Evolutionary conservation across 2,113 vertebrate species (phyloP).

Genomic region (Campylorhamphus procurvoides): DNA sequence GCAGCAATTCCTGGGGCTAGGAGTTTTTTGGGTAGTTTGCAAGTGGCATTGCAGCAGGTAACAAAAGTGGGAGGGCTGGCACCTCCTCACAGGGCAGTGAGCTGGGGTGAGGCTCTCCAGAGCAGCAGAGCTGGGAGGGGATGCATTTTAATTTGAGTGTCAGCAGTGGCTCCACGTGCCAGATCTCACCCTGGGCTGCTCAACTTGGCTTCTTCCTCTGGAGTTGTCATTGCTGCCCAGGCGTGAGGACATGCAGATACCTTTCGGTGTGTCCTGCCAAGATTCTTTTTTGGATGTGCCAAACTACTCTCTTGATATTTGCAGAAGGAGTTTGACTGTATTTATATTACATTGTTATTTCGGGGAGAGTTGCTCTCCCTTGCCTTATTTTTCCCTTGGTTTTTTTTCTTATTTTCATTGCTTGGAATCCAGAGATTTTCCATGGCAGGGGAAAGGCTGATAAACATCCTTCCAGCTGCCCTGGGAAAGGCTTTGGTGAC

Average conservation of each 20-base stretch:
- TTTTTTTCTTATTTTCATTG: not conserved
- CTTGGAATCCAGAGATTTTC: not conserved
- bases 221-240: not conserved
- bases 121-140: not conserved
- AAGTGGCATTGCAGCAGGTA: not conserved
- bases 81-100: not conserved
- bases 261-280: not conserved
- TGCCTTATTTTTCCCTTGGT: not conserved
- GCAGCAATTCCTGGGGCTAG: not conserved
- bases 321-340: not conserved
- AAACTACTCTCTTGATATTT: not conserved
- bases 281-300: not conserved
- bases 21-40: not conserved
- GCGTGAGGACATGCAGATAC: conserved; percentile 4
- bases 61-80: not conserved
- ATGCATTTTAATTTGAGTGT: accelerated
- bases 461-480: not conserved
- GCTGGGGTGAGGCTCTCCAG: not conserved
- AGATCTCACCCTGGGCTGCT: not conserved
- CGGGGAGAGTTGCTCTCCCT: not conserved
- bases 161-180: not conserved
- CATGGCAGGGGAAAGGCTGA: not conserved
- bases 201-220: not conserved
- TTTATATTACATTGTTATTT: conserved; percentile 44
- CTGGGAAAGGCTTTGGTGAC: not conserved